These are phyloP conservation scores for Ceratina calcarata DNA, from an alignment of 1,140 invertebrate species.

Conservation along the genomic window DNA sequence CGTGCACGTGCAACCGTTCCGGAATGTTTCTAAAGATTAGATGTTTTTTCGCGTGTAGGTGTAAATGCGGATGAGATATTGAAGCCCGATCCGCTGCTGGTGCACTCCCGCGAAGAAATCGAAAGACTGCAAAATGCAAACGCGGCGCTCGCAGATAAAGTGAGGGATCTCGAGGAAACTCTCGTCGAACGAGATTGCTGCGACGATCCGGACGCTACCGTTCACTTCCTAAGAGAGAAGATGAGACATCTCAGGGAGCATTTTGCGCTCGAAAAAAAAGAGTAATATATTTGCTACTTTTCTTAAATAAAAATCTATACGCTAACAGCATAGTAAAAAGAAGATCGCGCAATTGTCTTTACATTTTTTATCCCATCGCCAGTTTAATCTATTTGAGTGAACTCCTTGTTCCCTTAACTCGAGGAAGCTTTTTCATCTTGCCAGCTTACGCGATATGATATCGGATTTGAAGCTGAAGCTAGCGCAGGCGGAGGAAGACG, in stretches of 20 bases:
- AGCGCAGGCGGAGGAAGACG: conserved; percentile 65
- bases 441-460: conserved; percentile 69
- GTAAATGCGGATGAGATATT: conserved; percentile 62
- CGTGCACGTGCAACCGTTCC: neutral
- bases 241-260: conserved; percentile 63
- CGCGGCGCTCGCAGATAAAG: conserved; percentile 68
- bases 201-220: conserved; percentile 62
- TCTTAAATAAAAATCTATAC: neutral
- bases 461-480: conserved; percentile 65
- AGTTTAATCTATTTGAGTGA: too few species aligned
- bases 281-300: conserved; percentile 52
- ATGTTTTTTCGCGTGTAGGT: conserved; percentile 59
- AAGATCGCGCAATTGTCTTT: too few species aligned
- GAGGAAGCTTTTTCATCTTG: conserved; percentile 11
- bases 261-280: conserved; percentile 66
- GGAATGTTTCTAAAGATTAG: conserved; percentile 45
- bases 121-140: conserved; percentile 67
- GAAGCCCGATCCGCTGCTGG: conserved; percentile 69
- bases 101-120: conserved; percentile 71
- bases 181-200: conserved; percentile 66
- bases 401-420: neutral
- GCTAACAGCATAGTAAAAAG: too few species aligned
- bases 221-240: conserved; percentile 64
- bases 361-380: too few species aligned
- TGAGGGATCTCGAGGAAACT: conserved; percentile 68